Conservation (phyloP, 2,113 vertebrate species). For the Holacanthus passer region DNA sequence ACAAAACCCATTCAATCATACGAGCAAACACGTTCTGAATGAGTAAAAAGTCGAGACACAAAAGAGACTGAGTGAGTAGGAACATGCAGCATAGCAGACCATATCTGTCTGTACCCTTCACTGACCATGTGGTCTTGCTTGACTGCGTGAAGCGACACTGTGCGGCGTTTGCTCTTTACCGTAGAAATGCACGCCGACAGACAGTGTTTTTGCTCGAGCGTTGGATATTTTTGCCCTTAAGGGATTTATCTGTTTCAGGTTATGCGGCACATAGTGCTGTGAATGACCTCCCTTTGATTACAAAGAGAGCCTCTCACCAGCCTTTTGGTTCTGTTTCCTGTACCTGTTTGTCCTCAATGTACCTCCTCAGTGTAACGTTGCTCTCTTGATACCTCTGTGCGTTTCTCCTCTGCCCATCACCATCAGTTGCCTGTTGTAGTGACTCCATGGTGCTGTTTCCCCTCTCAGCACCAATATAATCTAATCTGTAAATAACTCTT, state of each 20-base stretch:
- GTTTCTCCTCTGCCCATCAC: constrained; percentile 83
- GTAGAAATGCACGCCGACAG: constrained; percentile 23
- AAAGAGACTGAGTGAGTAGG: constrained; percentile 18
- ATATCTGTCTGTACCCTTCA: constrained; percentile 30
- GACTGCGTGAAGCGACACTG: constrained; percentile 32
- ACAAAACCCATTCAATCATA: constrained; percentile 36
- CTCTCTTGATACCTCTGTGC: constrained; percentile 82
- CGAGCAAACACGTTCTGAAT: constrained; percentile 32
- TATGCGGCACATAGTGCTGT: constrained; percentile 53
- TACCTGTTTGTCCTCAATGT: constrained; percentile 74
- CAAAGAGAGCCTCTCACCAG: constrained; percentile 66
- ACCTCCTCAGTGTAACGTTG: constrained; percentile 78
- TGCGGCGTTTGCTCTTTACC: constrained; percentile 7
- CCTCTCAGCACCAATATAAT: constrained; percentile 79
- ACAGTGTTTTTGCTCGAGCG: constrained; percentile 33
- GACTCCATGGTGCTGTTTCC: constrained; percentile 79
- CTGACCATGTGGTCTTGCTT: constrained; percentile 37
- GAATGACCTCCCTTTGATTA: constrained; percentile 52
- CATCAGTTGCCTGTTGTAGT: constrained; percentile 88
- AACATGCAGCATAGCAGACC: constrained; percentile 17
- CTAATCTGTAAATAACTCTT: constrained; percentile 84
- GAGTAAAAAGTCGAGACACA: constrained; percentile 37
- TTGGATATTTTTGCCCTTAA: constrained; percentile 52
- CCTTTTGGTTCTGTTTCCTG: constrained; percentile 60
- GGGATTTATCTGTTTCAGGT: constrained; percentile 53